Base-by-base conservation (phyloP, 1,140 invertebrate genomes). In the Caenorhabditis tropicalis region DNA sequence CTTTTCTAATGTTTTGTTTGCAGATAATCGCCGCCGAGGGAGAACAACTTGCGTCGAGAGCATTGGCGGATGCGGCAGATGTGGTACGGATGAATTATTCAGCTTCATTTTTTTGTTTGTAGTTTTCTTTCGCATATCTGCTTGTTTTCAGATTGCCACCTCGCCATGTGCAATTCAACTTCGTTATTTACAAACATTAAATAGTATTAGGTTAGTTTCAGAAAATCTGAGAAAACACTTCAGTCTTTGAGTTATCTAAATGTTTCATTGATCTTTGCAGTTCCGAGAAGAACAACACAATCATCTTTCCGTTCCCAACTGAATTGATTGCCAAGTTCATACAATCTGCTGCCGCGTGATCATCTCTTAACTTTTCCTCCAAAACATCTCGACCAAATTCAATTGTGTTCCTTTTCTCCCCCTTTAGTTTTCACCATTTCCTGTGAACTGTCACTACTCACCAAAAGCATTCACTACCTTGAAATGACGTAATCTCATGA, bases 121-220 rank as follows among this genome's bases (percentile, higher is more conserved):
- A 36, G 19, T 49, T 53, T 81, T n/a, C 79, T 49, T 51, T 31
- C 19, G 51, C 15, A 0, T 51, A 29, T 51, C 51, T 81, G n/a
- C n/a, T 31, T 36, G 4, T 51, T 81, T 49, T 53, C 21, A 81
- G 70, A 88, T 92, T 33, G 85, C 88, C 4, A 94, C 95, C 83
- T 95, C 94, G 85, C 95, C 95, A n/a, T 95, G 95, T 9, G 96
- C 96, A 2, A 92, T 97, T 56, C 96, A 97, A 92, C 93, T 96
- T 15, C 89, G 93, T 46, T 93, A 93, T 87, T 88, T 93, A 53
- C 93, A 93, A 87, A 93, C 93, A 31, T 88, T 94, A 19, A 92
- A 90, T 85, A 88, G 89, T 31, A 92, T 93, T 27, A 91, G 88
- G 88, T 89, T 82, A 60, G 58, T 33, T 21, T 33, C 53, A 27